phyloP scores from a whole-genome alignment of 2,113 vertebrate species.

The Lontra canadensis region DNA sequence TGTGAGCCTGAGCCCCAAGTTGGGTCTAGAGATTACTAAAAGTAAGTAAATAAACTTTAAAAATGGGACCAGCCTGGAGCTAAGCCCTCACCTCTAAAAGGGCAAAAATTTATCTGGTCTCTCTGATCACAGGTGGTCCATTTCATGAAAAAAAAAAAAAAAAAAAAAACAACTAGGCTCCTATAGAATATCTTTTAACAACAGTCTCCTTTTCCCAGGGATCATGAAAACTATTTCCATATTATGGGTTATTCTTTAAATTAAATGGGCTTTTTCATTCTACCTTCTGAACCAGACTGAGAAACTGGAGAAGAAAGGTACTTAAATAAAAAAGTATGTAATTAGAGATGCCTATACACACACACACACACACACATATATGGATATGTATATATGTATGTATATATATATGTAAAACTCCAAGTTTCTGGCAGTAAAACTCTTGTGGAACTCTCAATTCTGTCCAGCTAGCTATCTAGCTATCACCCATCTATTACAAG shows the following conservation, averaged over 20 bases:
- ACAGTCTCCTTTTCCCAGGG: background rate
- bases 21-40: background rate
- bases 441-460: background rate
- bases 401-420: background rate
- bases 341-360: background rate
- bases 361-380: too few species aligned
- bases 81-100: background rate
- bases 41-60: background rate
- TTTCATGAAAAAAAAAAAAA: background rate
- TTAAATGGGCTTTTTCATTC: background rate
- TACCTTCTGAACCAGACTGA: conserved; percentile 14
- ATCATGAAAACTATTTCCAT: conserved; percentile 1
- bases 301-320: background rate
- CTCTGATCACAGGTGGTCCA: background rate
- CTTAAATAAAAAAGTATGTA: background rate
- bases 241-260: background rate
- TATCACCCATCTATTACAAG: background rate
- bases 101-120: background rate
- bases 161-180: background rate
- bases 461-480: background rate
- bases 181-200: background rate
- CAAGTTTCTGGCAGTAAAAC: background rate
- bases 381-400: too few species aligned
- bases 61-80: background rate
- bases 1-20: background rate